Conservation (phyloP, 2,888 invertebrate species). For the Lithosia quadra region DNA sequence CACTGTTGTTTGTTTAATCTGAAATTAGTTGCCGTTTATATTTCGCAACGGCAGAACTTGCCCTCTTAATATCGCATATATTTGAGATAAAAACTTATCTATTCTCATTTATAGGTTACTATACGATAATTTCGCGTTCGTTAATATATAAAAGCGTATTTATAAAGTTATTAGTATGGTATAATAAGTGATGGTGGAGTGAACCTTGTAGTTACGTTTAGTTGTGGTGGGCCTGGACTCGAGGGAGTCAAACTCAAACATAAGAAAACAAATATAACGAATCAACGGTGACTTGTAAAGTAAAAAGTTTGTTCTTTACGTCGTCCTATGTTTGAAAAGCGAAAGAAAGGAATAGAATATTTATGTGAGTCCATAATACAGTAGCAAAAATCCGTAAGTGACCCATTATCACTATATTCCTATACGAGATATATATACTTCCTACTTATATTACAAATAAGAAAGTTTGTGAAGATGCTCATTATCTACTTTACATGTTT, state of each 20-base stretch:
- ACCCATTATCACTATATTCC: neutral
- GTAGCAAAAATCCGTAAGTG: neutral
- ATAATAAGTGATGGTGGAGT: conserved; percentile 32
- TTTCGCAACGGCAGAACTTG: conserved; percentile 54
- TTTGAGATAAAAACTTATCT: conserved; percentile 45
- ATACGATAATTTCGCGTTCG: conserved; percentile 18
- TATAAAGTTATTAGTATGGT: conserved; percentile 31
- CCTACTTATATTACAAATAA: neutral
- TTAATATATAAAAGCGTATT: conserved; percentile 33
- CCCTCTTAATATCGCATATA: conserved; percentile 50
- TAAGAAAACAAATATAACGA: conserved; percentile 50
- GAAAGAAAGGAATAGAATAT: conserved; percentile 12
- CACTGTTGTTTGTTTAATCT: conserved; percentile 67
- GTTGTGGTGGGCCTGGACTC: conserved; percentile 27
- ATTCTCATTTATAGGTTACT: conserved; percentile 28
- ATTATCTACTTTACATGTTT: too few species aligned
- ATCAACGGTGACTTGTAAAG: conserved; percentile 39
- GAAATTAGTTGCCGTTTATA: conserved; percentile 59
- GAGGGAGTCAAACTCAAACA: conserved; percentile 44
- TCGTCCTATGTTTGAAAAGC: conserved; percentile 11
- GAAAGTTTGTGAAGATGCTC: neutral
- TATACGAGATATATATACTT: neutral
- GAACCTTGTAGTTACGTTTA: conserved; percentile 38
- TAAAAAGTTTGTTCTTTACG: conserved; percentile 41
- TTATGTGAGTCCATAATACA: neutral